Evolutionary conservation across 2,113 vertebrate genomes (phyloP).

Genomic region (Beaufortia kweichowensis): DNA sequence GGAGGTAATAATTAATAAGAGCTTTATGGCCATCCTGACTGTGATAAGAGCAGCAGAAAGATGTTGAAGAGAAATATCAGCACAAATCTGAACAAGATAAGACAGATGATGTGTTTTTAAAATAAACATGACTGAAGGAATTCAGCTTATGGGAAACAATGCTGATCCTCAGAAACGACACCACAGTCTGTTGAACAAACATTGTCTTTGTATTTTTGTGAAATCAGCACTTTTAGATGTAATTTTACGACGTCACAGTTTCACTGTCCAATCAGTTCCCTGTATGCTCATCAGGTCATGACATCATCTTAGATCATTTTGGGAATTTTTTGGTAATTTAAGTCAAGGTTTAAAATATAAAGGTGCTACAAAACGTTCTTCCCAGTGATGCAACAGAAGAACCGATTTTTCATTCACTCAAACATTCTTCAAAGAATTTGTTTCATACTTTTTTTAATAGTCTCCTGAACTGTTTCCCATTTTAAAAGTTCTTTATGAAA

Average conservation of each 20-base stretch:
- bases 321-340: not conserved
- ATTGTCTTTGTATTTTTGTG: not conserved
- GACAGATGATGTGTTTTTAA: not conserved
- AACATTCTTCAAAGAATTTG: too few relatives aligned
- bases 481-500: too few relatives aligned
- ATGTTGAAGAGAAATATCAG: not conserved
- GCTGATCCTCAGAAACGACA: not conserved
- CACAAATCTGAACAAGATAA: not conserved
- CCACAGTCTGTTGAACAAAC: not conserved
- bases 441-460: too few relatives aligned
- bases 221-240: not conserved
- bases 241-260: not conserved
- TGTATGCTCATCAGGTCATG: not conserved
- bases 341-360: not conserved
- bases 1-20: conserved; percentile 72
- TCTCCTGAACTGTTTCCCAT: too few relatives aligned
- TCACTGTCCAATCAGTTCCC: not conserved
- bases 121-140: not conserved
- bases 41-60: conserved; percentile 38
- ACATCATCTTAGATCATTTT: conserved; percentile 18
- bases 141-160: not conserved
- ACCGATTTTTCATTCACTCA: too few relatives aligned
- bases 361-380: too few relatives aligned
- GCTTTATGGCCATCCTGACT: conserved; percentile 34
- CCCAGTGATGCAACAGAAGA: too few relatives aligned